Percentiles rank a stretch among this genome's conserved stretches.
Evolutionary conservation across 2,113 vertebrate genomes (phyloP).

Genomic region (Balaeniceps rex): DNA sequence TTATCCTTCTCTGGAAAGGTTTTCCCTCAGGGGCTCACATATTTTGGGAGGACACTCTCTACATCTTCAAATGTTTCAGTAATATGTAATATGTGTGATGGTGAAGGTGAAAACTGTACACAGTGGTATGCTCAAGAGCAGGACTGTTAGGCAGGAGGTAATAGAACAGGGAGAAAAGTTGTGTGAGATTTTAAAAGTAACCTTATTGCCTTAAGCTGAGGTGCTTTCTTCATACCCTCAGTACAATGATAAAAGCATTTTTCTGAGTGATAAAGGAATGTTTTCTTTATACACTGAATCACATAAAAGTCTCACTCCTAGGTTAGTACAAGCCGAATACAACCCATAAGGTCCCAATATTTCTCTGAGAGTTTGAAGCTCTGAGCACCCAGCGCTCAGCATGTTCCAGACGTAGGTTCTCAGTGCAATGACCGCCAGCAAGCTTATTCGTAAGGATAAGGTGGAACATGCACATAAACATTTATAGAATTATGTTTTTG

Average conservation of each 20-base stretch:
- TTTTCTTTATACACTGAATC: background rate
- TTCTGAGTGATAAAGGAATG: background rate
- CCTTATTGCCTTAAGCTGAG: background rate
- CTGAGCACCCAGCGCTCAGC: background rate
- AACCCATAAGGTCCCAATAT: rapidly evolving
- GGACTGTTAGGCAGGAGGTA: background rate
- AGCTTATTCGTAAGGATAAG: background rate
- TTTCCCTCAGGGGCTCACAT: background rate
- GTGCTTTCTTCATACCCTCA: background rate
- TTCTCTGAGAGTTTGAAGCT: background rate
- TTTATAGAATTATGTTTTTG: background rate
- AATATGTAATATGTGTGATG: background rate
- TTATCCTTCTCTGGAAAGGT: background rate
- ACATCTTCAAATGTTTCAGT: background rate
- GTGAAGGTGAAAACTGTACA: background rate
- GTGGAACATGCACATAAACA: background rate
- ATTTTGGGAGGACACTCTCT: background rate
- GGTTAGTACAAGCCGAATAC: background rate
- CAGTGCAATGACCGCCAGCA: background rate
- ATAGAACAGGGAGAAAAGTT: background rate
- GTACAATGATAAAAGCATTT: background rate
- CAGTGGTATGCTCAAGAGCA: background rate
- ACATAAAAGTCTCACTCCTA: background rate
- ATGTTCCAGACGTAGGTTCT: background rate
- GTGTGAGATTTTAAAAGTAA: background rate